Evolutionary conservation across 2,797 vertebrate species (phyloP), one percentile per base, ranked within the genome.

Genomic region (Poeciliopsis infans): DNA sequence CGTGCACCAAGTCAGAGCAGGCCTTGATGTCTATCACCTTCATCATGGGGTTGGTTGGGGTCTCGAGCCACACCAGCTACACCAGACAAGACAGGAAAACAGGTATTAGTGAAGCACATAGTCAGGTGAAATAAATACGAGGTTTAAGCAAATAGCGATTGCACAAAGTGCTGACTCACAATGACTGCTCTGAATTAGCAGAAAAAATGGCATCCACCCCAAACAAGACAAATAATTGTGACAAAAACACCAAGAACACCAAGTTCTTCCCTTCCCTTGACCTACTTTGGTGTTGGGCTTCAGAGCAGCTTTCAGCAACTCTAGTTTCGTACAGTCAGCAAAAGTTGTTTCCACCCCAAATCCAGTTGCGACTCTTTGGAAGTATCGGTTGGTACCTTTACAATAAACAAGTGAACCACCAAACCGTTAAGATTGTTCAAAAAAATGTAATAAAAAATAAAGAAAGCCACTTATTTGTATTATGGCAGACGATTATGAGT

Each of bases 1-100:
- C 89, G 49, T 95, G 97, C 4, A 95, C 92, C 16, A 93, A 46
- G 0, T 96, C 93, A 0, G 97, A 95, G 31, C 97, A 99, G 76
- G 89, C 94, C 86, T 81, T 79, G 70, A 99, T 98, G 91, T 99
- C 98, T 1, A 96, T 92, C 0, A 99, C 94, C 88, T 97, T 98
- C 96, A 99, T 91, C 0, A 0, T 93, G 23, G 98, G 98, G 86
- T 99, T 99, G 39, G 97, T 97, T 74, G 98, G 98, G 0, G 95
- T 98, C 92, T 99, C 98, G 0, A 98, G 86, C 98, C 98, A 99
- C 66, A 99, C 93, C 61, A 99, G 94, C 98, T 99, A 76, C 73
- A 91, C 7, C 16, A 72, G 31, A 82, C 3, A 64, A 7, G 1
- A n/a, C n/a, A n/a, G n/a, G n/a, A n/a, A n/a, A 15, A 0, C 18